Evolutionary conservation across 2,797 vertebrate species (phyloP).

Genomic region (Taeniopygia guttata): DNA sequence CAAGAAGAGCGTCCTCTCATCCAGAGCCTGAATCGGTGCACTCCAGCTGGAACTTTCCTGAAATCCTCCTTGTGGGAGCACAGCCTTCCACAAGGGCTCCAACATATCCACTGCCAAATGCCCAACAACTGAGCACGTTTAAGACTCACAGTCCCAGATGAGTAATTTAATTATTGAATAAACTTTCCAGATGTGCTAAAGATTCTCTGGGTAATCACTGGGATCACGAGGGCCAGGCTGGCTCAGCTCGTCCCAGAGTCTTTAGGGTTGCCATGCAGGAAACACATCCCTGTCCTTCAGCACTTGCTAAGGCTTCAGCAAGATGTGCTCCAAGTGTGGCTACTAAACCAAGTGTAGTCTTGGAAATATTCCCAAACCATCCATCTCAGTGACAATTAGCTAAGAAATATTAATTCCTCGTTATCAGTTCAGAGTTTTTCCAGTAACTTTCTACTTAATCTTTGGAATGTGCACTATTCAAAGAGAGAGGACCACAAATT

Average conservation of each 20-base stretch:
- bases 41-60: not conserved
- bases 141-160: not conserved
- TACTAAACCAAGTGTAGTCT: not conserved
- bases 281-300: not conserved
- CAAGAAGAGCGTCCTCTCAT: not conserved
- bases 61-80: not conserved
- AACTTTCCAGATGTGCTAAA: not conserved
- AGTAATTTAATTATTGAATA: not conserved
- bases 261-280: not conserved
- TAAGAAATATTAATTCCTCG: not conserved
- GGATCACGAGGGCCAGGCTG: not conserved
- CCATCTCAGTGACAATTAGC: not conserved
- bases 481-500: not conserved
- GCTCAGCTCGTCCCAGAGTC: not conserved
- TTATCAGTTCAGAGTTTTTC: not conserved
- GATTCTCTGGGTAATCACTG: not conserved
- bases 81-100: not conserved
- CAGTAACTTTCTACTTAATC: slow-evolving; percentile 24
- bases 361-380: slow-evolving; percentile 12
- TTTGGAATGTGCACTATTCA: not conserved
- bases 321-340: not conserved
- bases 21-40: not conserved
- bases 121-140: not conserved
- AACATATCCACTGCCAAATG: not conserved
- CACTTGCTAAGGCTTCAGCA: not conserved